A percentile compares a stretch with the other conserved stretches of the same genome.
phyloP scores from a whole-genome alignment of 2,113 vertebrate species.

The Danio rerio region GRCz12tu NC_133178.1:40952501-40953000 shows the following conservation, averaged over 20 bases:
- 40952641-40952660: slow-evolving; percentile 13
- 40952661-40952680: slow-evolving; percentile 25
- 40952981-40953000: too few species aligned
- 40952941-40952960: too few species aligned
- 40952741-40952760: slow-evolving; percentile 43
- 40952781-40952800: slow-evolving; percentile 55
- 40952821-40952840: slow-evolving; percentile 11
- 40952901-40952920: background rate
- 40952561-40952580: slow-evolving; percentile 26
- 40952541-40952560: background rate
- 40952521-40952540: background rate
- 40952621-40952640: slow-evolving; percentile 17
- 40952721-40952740: slow-evolving; percentile 34
- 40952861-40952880: background rate
- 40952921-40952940: background rate
- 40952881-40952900: background rate
- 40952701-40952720: slow-evolving; percentile 19
- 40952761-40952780: slow-evolving; percentile 20
- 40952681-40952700: slow-evolving; percentile 22
- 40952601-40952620: slow-evolving; percentile 27
- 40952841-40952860: slow-evolving; percentile 17
- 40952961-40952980: background rate
- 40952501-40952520: background rate
- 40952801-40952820: slow-evolving; percentile 51
- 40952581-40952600: slow-evolving; percentile 30